phyloP scores from a whole-genome alignment of 1,140 invertebrate genomes.

The Drosophila trapezifrons region DNA sequence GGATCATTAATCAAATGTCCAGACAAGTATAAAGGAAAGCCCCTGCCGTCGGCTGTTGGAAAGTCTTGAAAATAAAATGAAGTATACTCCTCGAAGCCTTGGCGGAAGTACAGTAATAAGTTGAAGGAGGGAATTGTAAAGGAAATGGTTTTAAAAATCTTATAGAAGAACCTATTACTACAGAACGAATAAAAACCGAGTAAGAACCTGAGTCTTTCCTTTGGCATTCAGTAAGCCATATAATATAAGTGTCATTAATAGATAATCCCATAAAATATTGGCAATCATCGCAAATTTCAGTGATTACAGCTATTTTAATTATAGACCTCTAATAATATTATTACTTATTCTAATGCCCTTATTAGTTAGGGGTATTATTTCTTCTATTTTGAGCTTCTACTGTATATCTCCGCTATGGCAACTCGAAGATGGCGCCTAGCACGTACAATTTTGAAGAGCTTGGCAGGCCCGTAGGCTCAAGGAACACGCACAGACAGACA shows the following conservation, averaged over 20 bases:
- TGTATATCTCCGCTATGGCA: conserved; percentile 12
- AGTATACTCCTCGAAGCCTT: conserved; percentile 27
- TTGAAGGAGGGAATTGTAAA: background rate
- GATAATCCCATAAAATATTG: background rate
- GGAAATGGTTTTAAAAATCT: background rate
- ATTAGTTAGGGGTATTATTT: background rate
- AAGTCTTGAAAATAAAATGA: conserved; percentile 53
- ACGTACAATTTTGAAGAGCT: conserved; percentile 46
- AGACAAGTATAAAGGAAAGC: conserved; percentile 70
- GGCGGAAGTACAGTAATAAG: conserved; percentile 33
- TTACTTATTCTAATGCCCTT: background rate
- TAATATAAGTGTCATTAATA: background rate
- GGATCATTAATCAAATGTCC: conserved; percentile 83
- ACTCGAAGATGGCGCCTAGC: conserved; percentile 47
- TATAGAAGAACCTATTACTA: background rate
- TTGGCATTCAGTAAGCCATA: background rate
- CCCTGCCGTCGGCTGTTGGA: conserved; percentile 20
- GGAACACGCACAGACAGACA: conserved; percentile 19
- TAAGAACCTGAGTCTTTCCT: background rate
- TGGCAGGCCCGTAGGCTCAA: conserved; percentile 34
- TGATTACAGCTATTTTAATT: background rate
- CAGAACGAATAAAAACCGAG: too few species aligned
- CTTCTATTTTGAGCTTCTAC: conserved; percentile 3
- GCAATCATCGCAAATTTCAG: background rate
- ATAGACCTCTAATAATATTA: background rate